Evolutionary conservation across 1,140 invertebrate species (phyloP), one percentile per base, ranked within the genome.

Genomic region (Rhagoletis pomonella): DNA sequence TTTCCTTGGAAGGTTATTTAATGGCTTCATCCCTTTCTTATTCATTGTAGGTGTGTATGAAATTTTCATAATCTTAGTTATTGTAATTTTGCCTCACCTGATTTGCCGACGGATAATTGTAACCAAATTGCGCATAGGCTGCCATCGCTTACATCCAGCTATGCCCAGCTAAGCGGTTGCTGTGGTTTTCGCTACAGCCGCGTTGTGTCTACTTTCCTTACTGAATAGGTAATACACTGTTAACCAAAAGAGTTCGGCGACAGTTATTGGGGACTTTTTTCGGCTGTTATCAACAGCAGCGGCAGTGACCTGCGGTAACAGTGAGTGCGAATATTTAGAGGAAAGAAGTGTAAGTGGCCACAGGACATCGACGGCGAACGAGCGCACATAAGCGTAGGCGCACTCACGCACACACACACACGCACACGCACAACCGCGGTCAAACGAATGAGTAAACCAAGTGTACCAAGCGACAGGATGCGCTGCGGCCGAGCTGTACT

Each of bases 71-170:
- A 29, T 29, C 29, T 29, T 29, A 29, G 29, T 0, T 29, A 42
- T n/a, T 77, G 0, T 4, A 29, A 77, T 5, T 55, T 12, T 44
- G 3, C 81, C 91, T 90, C 87, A 92, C 91, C 91, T 92, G 91
- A 91, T 92, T 92, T 90, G 90, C 91, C 91, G 91, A 88, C 91
- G 91, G 91, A 89, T 92, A 88, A 91, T 91, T 90, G 88, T 92
- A 92, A 92, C 91, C 91, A 90, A 92, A 92, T 90, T 92, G 91
- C 90, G 91, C 90, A 90, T 92, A 92, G 90, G 91, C 91, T 91
- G 91, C 91, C 91, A 92, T 92, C 19, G 58, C 65, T 50, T 47
- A 47, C 42, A 1, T 60, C 39, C n/a, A 77, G 1, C 6, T 44
- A 44, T 17, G 65, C 64, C 12, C 64, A 50, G 6, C 10, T 19